Conservation (phyloP, 2,888 invertebrate genomes). For the Steinernema scapterisci region DNA sequence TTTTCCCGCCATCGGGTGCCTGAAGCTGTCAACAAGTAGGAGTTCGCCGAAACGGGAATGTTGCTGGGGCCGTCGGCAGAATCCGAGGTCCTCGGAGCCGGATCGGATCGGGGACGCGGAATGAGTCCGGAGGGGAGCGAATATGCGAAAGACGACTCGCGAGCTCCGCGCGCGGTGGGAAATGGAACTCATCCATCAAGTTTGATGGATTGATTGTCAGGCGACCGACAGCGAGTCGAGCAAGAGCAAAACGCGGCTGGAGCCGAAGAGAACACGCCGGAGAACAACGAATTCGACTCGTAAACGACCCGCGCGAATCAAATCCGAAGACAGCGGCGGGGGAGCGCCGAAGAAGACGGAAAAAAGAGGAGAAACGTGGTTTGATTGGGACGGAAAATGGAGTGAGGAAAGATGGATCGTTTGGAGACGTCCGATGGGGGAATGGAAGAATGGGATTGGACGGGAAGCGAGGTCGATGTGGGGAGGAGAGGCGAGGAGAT, state of each 20-base stretch:
- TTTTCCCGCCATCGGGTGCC: neutral
- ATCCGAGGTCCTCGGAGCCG: neutral
- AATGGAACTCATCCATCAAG: slow-evolving; percentile 31
- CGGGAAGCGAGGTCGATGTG: too few relatives aligned
- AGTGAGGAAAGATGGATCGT: too few relatives aligned
- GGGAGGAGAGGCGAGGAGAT: too few relatives aligned
- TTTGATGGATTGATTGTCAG: slow-evolving; percentile 29
- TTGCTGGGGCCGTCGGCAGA: neutral
- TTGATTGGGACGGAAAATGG: too few relatives aligned
- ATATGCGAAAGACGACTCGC: slow-evolving; percentile 5
- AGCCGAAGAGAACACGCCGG: neutral
- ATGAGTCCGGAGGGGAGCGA: neutral
- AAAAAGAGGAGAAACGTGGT: too few relatives aligned
- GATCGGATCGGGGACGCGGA: neutral
- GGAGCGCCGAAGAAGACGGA: too few relatives aligned
- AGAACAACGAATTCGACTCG: slow-evolving; percentile 29
- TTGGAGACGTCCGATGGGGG: too few relatives aligned
- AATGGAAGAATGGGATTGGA: too few relatives aligned
- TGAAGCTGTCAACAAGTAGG: slow-evolving; percentile 12
- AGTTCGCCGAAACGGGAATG: neutral
- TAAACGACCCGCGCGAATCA: neutral
- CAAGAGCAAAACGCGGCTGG: slow-evolving; percentile 9
- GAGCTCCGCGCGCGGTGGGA: slow-evolving; percentile 18
- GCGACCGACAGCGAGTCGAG: slow-evolving; percentile 18
- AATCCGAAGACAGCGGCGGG: too few relatives aligned